Percentiles rank a stretch among this genome's conserved stretches.
Conservation (phyloP, 2,113 vertebrate species). For the Rissa tridactyla region DNA sequence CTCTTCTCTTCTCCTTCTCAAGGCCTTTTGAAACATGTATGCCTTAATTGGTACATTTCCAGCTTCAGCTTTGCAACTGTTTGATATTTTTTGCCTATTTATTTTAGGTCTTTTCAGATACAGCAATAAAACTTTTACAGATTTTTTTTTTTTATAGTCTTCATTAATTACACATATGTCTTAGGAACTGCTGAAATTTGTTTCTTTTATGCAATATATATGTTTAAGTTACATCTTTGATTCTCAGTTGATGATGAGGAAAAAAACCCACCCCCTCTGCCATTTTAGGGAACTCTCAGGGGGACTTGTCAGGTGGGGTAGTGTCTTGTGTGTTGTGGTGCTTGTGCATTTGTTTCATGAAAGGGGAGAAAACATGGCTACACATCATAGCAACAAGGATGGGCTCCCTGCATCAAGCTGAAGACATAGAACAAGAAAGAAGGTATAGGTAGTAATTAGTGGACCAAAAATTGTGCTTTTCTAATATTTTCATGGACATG, state of each 20-base stretch:
- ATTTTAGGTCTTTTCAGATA: background rate
- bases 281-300: background rate
- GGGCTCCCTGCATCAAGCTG: background rate
- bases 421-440: background rate
- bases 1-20: background rate
- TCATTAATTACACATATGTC: background rate
- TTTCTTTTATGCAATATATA: background rate
- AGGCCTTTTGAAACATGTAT: background rate
- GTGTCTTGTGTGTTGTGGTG: background rate
- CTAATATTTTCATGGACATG: background rate
- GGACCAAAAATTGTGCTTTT: background rate
- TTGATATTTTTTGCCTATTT: background rate
- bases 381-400: background rate
- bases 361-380: background rate
- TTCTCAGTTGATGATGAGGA: background rate
- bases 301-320: background rate
- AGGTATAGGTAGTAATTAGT: background rate
- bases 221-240: background rate
- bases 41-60: background rate
- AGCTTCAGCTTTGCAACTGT: background rate
- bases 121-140: background rate
- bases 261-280: accelerated
- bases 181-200: background rate
- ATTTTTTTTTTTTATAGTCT: background rate
- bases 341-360: background rate